Evolutionary conservation across 2,888 invertebrate species (phyloP).

Genomic region (Drosophila picticornis): DNA sequence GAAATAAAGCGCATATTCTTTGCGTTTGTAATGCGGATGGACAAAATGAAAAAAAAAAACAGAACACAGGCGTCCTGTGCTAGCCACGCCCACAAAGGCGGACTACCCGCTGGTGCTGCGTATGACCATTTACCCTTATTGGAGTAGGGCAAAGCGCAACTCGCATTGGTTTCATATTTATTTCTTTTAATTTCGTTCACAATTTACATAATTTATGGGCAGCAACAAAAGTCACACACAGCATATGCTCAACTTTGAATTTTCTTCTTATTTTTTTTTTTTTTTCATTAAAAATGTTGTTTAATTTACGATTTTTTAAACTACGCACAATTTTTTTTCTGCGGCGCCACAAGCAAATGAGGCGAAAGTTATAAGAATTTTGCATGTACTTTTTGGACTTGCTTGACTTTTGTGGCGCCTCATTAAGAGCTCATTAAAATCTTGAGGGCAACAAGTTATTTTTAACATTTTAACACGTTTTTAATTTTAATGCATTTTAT

Average conservation of each 20-base stretch:
- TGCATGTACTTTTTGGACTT: conserved; percentile 5
- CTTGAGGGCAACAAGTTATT: conserved; percentile 48
- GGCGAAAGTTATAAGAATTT: conserved; percentile 57
- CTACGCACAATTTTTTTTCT: conserved; percentile 16
- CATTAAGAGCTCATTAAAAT: conserved; percentile 73
- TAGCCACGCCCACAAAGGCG: conserved; percentile 58
- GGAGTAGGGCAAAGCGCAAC: conserved; percentile 46
- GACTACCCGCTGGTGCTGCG: conserved; percentile 51
- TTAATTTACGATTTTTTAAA: conserved; percentile 72
- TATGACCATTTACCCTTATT: conserved; percentile 78
- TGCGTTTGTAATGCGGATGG: conserved; percentile 74
- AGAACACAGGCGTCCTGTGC: conserved; percentile 33
- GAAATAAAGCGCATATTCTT: conserved; percentile 78
- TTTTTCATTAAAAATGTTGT: conserved; percentile 70
- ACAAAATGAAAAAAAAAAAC: conserved; percentile 36
- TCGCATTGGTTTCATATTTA: conserved; percentile 47
- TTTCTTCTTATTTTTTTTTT: conserved; percentile 14
- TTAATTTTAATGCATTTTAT: conserved; percentile 83
- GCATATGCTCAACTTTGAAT: conserved; percentile 58
- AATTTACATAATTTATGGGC: conserved; percentile 80
- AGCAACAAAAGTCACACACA: conserved; percentile 71
- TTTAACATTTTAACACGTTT: conserved; percentile 82
- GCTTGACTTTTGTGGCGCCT: conserved; percentile 44
- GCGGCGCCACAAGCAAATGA: conserved; percentile 51
- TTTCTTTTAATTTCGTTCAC: conserved; percentile 55